Conservation (phyloP, 2,888 invertebrate species). For the Rosalia funebris region DNA sequence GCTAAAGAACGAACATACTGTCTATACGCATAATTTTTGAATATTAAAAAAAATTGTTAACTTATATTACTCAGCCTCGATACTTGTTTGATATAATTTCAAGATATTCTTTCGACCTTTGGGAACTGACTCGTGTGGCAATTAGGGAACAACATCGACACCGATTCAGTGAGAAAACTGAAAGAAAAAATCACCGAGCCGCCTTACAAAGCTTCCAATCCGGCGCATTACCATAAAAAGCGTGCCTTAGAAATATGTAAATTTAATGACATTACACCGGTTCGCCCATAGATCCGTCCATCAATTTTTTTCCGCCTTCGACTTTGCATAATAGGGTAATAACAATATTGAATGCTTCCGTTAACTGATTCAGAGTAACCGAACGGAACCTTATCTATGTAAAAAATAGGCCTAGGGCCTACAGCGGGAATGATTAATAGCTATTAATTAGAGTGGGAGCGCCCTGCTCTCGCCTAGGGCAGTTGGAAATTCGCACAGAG, state of each 20-base stretch:
- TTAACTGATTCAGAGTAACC: constrained; percentile 10
- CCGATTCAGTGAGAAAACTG: too few species aligned
- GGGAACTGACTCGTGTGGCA: too few species aligned
- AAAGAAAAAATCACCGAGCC: background rate
- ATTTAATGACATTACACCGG: background rate
- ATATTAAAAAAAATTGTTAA: too few species aligned
- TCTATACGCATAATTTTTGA: too few species aligned
- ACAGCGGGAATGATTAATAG: constrained; percentile 34
- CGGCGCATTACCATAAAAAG: background rate
- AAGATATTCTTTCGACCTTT: too few species aligned
- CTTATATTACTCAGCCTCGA: too few species aligned
- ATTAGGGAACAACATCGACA: too few species aligned
- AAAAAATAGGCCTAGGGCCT: constrained; percentile 22
- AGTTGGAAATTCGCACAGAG: constrained; percentile 21
- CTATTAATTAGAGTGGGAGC: constrained; percentile 42
- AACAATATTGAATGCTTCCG: background rate
- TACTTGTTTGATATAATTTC: too few species aligned
- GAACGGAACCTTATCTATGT: constrained; percentile 20
- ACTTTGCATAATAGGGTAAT: constrained; percentile 3
- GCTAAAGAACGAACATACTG: too few species aligned
- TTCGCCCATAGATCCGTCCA: constrained; percentile 16
- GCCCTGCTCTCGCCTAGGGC: constrained; percentile 19
- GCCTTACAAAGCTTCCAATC: background rate
- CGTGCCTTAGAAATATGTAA: background rate
- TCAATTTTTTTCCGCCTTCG: constrained; percentile 22